Base-by-base conservation (phyloP, 2,797 vertebrate species). In the Margarornis squamiger region DNA sequence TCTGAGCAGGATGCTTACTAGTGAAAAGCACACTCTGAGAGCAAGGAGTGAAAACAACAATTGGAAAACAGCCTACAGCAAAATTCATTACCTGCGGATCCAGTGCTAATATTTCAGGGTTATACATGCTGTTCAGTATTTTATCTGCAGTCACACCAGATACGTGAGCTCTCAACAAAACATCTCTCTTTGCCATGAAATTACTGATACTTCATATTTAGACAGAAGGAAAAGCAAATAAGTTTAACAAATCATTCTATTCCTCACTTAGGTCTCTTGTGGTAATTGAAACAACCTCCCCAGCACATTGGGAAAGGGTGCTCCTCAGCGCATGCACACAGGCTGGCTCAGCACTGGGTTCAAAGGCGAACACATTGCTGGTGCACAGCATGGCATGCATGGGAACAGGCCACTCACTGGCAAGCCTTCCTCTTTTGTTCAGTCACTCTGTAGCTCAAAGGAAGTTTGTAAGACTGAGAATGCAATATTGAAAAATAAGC, bases 61-160 rank as follows among this genome's bases (percentile, higher is more conserved):
- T 15, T 82, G 73, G 76, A 95, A 94, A 96, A 95, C 68, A 96
- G 95, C 97, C 97, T 93, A 26, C 7, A 90, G 97, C 95, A 90
- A 96, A 97, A 97, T 97, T 97, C 88, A 96, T 97, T 97, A 97
- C 96, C 96, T 97, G 96, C 83, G 86, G 92, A 96, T 91, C 96
- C 86, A 41, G 58, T 43, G 74, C 72, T 97, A 96, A 95, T 96
- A 86, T 97, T 91, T 88, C 67, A 86, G 90, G 68, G 85, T 86
- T 95, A 79, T 36, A 92, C 61, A 55, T 63, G 67, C 70, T 92
- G 81, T 83, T 98, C 84, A 94, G 88, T 95, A 94, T 95, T 97
- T 97, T 95, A 97, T 97, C 92, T 96, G 89, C 78, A 94, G 92
- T 75, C 54, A 91, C 48, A 75, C 30, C 78, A 94, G 72, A 52